Evolutionary conservation across 2,797 vertebrate genomes (phyloP).

Genomic region (Scomberomorus guttatus): DNA sequence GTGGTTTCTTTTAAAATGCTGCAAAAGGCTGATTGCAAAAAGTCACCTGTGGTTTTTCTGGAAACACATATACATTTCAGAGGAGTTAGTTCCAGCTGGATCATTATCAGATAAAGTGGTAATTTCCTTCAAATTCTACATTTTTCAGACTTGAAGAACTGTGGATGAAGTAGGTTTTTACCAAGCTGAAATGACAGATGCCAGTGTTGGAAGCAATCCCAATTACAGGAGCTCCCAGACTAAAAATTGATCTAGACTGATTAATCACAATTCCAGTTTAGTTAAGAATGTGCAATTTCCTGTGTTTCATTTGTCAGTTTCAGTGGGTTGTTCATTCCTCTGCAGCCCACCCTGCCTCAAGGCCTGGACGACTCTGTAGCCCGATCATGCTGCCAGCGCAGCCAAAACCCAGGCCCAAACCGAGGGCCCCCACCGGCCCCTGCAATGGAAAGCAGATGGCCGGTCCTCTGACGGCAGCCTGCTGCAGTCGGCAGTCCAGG

Average conservation of each 20-base stretch:
- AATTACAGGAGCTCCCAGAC: constrained; percentile 31
- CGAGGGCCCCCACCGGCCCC: constrained; percentile 51
- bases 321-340: constrained; percentile 48
- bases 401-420: constrained; percentile 64
- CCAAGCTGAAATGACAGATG: constrained; percentile 11
- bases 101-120: constrained; percentile 3
- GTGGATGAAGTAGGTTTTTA: constrained; percentile 5
- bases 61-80: constrained; percentile 1
- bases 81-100: constrained; percentile 6
- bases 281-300: constrained; percentile 56
- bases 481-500: constrained; percentile 78
- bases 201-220: constrained; percentile 27
- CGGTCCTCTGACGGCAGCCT: constrained; percentile 74
- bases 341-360: constrained; percentile 55
- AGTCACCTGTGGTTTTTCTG: not conserved
- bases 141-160: constrained; percentile 8
- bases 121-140: constrained; percentile 12
- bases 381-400: constrained; percentile 45
- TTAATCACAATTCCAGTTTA: constrained; percentile 40
- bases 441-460: constrained; percentile 87
- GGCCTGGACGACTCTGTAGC: constrained; percentile 49
- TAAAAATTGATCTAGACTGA: constrained; percentile 35
- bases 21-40: not conserved
- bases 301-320: constrained; percentile 57
- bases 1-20: not conserved